A percentile compares a stretch with the other conserved stretches of the same genome.
These are phyloP conservation scores for Dromius quadrimaculatus DNA, from an alignment of 2,888 invertebrate genomes.

Conservation along the genomic window DNA sequence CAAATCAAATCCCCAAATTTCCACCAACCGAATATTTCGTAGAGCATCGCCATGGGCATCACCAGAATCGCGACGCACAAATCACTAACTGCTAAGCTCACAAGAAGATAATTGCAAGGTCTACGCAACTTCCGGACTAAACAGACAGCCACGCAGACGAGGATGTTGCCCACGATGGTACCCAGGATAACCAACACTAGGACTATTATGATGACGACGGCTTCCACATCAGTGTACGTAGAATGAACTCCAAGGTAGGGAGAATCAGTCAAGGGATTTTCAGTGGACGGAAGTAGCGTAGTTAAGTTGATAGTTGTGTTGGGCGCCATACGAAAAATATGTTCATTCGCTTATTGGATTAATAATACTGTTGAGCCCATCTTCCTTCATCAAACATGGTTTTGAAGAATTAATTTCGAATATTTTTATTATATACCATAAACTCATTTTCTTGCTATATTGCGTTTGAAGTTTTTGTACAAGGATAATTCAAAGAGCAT, in stretches of 20 bases:
- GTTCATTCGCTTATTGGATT: background rate
- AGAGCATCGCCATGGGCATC: constrained; percentile 97
- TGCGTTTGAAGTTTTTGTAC: too few species aligned
- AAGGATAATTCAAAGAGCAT: too few species aligned
- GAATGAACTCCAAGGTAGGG: constrained; percentile 35
- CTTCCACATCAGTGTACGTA: constrained; percentile 63
- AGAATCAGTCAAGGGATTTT: background rate
- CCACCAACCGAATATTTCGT: constrained; percentile 94
- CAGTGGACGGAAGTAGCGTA: constrained; percentile 30
- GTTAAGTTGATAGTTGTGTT: constrained; percentile 57
- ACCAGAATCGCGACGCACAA: constrained; percentile 95
- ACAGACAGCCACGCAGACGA: constrained; percentile 96
- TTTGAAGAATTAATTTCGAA: too few species aligned
- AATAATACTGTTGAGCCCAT: constrained; percentile 14
- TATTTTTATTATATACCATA: too few species aligned
- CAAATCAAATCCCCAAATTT: constrained; percentile 92
- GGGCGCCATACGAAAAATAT: constrained; percentile 64
- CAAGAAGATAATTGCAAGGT: constrained; percentile 91
- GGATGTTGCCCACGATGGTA: constrained; percentile 88
- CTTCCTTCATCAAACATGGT: too few species aligned
- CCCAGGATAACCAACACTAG: constrained; percentile 82
- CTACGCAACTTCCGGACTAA: constrained; percentile 91
- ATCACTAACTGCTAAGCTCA: constrained; percentile 96
- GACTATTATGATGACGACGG: constrained; percentile 79
- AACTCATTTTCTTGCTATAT: too few species aligned